phyloP scores from a whole-genome alignment of 2,888 invertebrate genomes.

The Dolomedes plantarius region DNA sequence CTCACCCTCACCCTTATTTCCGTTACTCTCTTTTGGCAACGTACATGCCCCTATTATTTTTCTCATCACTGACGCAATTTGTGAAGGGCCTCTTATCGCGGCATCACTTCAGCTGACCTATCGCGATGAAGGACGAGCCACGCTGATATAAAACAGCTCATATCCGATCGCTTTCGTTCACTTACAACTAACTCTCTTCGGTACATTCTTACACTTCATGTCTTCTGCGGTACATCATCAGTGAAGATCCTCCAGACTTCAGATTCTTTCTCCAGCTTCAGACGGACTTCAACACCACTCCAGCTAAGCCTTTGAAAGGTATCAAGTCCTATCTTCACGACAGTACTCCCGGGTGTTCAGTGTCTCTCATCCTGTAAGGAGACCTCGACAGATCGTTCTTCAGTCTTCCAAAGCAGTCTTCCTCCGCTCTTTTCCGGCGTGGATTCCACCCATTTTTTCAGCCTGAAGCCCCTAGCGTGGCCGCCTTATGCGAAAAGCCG shows the following conservation, averaged over 20 bases:
- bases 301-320: too few relatives aligned
- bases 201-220: constrained; percentile 3
- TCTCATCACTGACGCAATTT: neutral
- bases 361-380: too few relatives aligned
- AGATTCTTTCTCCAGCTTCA: too few relatives aligned
- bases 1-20: neutral
- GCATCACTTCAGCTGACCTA: neutral
- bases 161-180: neutral
- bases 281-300: too few relatives aligned
- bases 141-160: neutral
- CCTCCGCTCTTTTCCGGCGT: constrained; percentile 8
- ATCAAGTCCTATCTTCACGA: too few relatives aligned
- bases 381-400: too few relatives aligned
- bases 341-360: too few relatives aligned
- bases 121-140: neutral
- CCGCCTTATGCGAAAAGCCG: constrained; percentile 67
- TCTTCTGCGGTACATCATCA: too few relatives aligned
- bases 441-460: constrained; percentile 47
- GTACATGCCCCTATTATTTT: neutral
- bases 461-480: constrained; percentile 56
- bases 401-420: too few relatives aligned
- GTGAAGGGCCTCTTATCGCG: neutral
- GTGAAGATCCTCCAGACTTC: too few relatives aligned
- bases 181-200: neutral
- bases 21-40: neutral